Percentiles rank a stretch among this genome's conserved stretches.
Evolutionary conservation across 35 echinoderm and acorn worm species (phyloP).

Genomic region (Heliocidaris erythrogramma): DNA sequence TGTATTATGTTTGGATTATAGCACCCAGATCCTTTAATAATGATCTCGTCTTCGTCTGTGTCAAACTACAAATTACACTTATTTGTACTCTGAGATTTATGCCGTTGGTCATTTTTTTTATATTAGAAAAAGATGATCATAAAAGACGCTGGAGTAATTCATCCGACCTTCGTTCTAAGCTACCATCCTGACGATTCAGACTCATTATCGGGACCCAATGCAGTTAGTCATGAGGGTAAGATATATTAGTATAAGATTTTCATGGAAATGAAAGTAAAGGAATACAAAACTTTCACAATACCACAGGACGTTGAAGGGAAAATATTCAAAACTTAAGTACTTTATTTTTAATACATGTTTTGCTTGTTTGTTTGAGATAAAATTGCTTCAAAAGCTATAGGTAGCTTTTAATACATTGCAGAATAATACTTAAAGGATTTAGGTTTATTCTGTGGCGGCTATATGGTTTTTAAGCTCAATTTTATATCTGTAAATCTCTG

Average conservation of each 20-base stretch:
- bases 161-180: background rate
- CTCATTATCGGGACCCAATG: background rate
- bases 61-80: background rate
- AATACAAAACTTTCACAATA: background rate
- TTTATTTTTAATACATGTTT: too few relatives aligned
- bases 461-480: too few relatives aligned
- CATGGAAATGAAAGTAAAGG: background rate
- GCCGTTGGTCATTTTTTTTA: background rate
- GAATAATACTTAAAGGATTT: too few relatives aligned
- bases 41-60: background rate
- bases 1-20: background rate
- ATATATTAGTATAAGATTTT: background rate
- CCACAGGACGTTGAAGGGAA: background rate
- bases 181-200: background rate
- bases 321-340: background rate
- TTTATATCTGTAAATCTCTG: too few relatives aligned
- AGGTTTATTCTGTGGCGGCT: too few relatives aligned
- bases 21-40: background rate
- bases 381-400: too few relatives aligned
- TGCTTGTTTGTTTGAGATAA: too few relatives aligned
- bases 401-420: too few relatives aligned
- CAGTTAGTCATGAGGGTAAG: conserved; percentile 23
- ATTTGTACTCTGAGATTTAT: background rate
- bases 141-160: background rate
- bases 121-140: background rate